Evolutionary conservation across 1,140 invertebrate genomes (phyloP).

Genomic region (Heliconius nattereri): DNA sequence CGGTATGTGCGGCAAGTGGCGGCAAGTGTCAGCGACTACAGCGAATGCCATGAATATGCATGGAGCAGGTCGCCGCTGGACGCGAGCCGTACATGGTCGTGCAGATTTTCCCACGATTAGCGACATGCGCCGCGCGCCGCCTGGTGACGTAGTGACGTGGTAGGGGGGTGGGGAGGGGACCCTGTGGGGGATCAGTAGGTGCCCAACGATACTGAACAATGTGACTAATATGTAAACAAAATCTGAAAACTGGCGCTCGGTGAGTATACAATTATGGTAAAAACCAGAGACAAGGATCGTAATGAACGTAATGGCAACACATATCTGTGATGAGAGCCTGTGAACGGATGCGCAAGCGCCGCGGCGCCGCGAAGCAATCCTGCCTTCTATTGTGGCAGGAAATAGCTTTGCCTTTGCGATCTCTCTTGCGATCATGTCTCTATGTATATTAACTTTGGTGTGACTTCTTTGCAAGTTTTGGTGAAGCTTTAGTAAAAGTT

Average conservation of each 20-base stretch:
- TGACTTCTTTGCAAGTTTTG: neutral
- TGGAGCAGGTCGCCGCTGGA: conserved; percentile 12
- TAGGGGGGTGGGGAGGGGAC: too few relatives aligned
- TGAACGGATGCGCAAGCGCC: conserved; percentile 37
- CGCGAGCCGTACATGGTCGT: conserved; percentile 19
- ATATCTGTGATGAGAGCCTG: conserved; percentile 29
- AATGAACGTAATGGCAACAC: conserved; percentile 16
- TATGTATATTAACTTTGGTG: neutral
- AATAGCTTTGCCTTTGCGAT: conserved; percentile 22
- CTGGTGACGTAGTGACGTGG: neutral
- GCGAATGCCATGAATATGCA: conserved; percentile 25
- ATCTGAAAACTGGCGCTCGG: neutral
- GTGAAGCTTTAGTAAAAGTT: neutral
- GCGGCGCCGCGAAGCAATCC: conserved; percentile 23
- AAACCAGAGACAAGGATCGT: neutral
- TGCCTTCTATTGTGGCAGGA: conserved; percentile 30
- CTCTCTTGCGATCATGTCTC: neutral
- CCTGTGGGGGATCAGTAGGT: conserved; percentile 21
- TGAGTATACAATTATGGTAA: neutral
- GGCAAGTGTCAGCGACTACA: conserved; percentile 15
- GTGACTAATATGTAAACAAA: neutral
- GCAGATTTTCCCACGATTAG: conserved; percentile 35
- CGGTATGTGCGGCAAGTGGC: neutral
- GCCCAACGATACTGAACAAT: neutral
- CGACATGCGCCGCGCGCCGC: conserved; percentile 10